Percentiles rank a stretch among this genome's conserved stretches.
phyloP scores from a whole-genome alignment of 1,140 invertebrate species.

The Drosophila nannoptera region DNA sequence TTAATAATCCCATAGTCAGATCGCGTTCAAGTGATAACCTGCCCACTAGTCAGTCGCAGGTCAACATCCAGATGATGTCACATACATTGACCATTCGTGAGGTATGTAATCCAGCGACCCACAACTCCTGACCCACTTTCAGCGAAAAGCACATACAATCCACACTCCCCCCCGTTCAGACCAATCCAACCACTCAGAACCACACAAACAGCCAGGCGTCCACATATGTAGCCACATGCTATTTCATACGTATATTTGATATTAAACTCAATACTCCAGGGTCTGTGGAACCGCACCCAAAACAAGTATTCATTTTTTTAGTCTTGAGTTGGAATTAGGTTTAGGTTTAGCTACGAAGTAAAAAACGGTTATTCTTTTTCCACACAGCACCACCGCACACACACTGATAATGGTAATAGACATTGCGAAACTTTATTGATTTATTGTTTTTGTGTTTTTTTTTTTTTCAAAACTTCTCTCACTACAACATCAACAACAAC shows the following conservation, averaged over 20 bases:
- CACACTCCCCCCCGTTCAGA: background rate
- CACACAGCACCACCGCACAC: slow-evolving; percentile 33
- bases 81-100: slow-evolving; percentile 94
- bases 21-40: slow-evolving; percentile 92
- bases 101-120: slow-evolving; percentile 81
- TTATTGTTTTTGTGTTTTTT: slow-evolving; percentile 53
- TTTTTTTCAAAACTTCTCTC: slow-evolving; percentile 48
- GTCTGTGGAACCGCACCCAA: slow-evolving; percentile 37
- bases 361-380: slow-evolving; percentile 22
- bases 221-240: background rate
- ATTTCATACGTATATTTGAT: background rate
- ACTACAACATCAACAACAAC: slow-evolving; percentile 30
- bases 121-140: background rate
- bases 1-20: slow-evolving; percentile 84
- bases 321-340: slow-evolving; percentile 24
- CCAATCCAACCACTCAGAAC: slow-evolving; percentile 8
- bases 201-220: slow-evolving; percentile 22
- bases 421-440: slow-evolving; percentile 33
- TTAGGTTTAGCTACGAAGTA: slow-evolving; percentile 14
- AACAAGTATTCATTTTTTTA: slow-evolving; percentile 6
- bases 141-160: slow-evolving; percentile 4
- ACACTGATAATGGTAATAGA: slow-evolving; percentile 31
- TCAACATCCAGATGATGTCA: slow-evolving; percentile 95
- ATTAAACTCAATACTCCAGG: slow-evolving; percentile 11
- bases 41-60: slow-evolving; percentile 93